Percentiles rank a stretch among this genome's conserved stretches.
Conservation (phyloP, 2,888 invertebrate species). For the Sphaeridia pumilis region DNA sequence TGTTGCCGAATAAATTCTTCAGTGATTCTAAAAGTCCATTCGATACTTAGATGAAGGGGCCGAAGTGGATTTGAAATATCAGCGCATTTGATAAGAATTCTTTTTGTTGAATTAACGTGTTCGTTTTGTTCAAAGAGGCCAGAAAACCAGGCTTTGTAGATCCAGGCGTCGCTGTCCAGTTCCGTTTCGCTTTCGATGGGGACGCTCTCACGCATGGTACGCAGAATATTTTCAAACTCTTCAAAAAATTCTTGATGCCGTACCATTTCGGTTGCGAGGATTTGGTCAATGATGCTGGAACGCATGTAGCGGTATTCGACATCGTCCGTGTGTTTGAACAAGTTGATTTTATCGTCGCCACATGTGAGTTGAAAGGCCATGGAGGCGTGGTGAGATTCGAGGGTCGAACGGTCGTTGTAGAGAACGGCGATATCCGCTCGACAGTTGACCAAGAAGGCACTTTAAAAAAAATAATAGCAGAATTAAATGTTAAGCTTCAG, state of each 20-base stretch:
- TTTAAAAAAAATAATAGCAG: constrained; percentile 17
- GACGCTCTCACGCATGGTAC: not conserved
- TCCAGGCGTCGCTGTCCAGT: not conserved
- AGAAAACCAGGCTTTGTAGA: too few species aligned
- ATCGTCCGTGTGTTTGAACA: constrained; percentile 8
- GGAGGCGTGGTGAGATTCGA: constrained; percentile 14
- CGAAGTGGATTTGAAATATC: constrained; percentile 15
- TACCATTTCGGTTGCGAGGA: constrained; percentile 14
- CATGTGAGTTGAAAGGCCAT: constrained; percentile 5
- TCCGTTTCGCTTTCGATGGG: not conserved
- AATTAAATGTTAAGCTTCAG: not conserved
- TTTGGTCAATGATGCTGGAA: constrained; percentile 10
- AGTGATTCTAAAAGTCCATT: constrained; percentile 9
- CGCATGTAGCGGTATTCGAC: constrained; percentile 1
- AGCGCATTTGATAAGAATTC: constrained; percentile 13
- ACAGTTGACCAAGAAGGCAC: constrained; percentile 4
- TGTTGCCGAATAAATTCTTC: constrained; percentile 15
- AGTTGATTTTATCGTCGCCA: constrained; percentile 5
- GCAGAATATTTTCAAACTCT: too few species aligned
- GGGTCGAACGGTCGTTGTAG: constrained; percentile 13
- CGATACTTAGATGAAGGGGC: constrained; percentile 1
- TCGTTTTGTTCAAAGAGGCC: not conserved
- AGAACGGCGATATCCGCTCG: constrained; percentile 4
- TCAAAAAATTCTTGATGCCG: too few species aligned
- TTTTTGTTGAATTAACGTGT: not conserved